phyloP scores from a whole-genome alignment of 2,888 invertebrate genomes.

The Eupsilia transversa region DNA sequence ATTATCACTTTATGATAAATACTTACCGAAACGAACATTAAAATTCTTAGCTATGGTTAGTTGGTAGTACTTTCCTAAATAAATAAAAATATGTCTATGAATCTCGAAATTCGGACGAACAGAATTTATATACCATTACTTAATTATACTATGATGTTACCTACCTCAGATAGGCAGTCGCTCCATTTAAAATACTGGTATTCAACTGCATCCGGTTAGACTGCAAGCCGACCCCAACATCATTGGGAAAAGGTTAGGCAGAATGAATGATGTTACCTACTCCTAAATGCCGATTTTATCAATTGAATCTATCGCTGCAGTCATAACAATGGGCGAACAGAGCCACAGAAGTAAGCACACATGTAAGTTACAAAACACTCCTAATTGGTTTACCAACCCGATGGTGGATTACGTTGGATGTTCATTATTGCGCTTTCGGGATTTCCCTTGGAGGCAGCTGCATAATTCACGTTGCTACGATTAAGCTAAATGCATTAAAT shows the following conservation, averaged over 20 bases:
- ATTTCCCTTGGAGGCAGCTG: conserved; percentile 77
- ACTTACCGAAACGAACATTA: not conserved
- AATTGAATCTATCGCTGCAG: not conserved
- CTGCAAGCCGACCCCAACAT: too few relatives aligned
- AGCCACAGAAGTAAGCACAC: conserved; percentile 19
- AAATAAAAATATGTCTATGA: not conserved
- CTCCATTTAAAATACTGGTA: too few relatives aligned
- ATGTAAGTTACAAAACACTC: conserved; percentile 70
- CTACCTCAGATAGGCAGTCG: too few relatives aligned
- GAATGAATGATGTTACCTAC: too few relatives aligned
- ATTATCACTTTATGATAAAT: conserved; percentile 2
- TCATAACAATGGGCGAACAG: conserved; percentile 47
- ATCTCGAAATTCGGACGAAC: not conserved
- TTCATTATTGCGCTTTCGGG: conserved; percentile 85
- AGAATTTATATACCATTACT: not conserved
- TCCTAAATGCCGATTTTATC: not conserved
- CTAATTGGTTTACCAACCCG: conserved; percentile 84
- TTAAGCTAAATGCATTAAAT: conserved; percentile 77
- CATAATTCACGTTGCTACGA: conserved; percentile 79
- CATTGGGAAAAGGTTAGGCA: too few relatives aligned
- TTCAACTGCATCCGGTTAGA: too few relatives aligned
- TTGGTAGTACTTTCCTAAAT: not conserved
- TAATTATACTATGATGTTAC: too few relatives aligned
- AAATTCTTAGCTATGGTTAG: too few relatives aligned
- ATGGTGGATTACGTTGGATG: conserved; percentile 80